Conservation (phyloP, 2,113 vertebrate species). For the Podarcis cretensis region DNA sequence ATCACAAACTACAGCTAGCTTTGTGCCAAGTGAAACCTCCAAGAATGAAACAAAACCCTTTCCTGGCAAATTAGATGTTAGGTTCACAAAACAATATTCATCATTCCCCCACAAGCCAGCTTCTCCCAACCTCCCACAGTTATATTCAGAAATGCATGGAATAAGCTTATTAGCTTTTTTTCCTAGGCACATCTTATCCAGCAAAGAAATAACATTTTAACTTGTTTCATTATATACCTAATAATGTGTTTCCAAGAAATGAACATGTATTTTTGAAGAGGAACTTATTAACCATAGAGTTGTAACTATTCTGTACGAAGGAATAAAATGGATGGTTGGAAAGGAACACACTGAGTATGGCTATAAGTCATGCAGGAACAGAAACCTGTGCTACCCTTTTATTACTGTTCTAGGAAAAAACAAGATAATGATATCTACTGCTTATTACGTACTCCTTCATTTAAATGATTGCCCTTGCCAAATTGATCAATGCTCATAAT, state of each 20-base stretch:
- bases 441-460: conserved; percentile 19
- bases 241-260: conserved; percentile 50
- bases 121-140: neutral
- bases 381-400: conserved; percentile 1
- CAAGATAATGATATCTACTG: conserved; percentile 16
- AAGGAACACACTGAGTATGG: conserved; percentile 11
- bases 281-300: conserved; percentile 41
- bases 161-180: neutral
- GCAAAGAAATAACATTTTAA: conserved; percentile 37
- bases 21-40: neutral
- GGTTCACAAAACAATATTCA: neutral
- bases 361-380: conserved; percentile 22
- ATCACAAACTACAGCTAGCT: conserved; percentile 3
- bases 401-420: neutral
- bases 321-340: conserved; percentile 38
- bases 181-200: conserved; percentile 22
- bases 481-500: conserved; percentile 30
- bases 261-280: conserved; percentile 47
- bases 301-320: conserved; percentile 21
- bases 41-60: conserved; percentile 7
- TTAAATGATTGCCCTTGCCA: conserved; percentile 30
- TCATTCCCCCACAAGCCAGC: neutral
- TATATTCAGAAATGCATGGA: conserved; percentile 17
- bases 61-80: neutral
- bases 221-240: conserved; percentile 38